These are phyloP conservation scores for Drosophila histrio DNA, from an alignment of 2,888 invertebrate species.

Conservation along the genomic window DNA sequence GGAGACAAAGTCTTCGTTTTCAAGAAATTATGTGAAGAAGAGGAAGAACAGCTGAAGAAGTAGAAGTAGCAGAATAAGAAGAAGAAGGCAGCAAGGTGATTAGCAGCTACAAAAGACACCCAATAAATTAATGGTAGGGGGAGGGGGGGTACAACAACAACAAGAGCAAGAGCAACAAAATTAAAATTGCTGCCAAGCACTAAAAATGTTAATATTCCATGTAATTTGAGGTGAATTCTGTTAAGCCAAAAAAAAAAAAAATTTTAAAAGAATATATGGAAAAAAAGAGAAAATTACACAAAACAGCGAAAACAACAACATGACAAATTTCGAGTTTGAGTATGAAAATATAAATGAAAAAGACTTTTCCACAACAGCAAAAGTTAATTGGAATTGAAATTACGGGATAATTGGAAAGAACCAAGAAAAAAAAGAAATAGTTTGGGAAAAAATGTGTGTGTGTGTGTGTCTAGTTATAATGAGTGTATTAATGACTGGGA, in stretches of 20 bases:
- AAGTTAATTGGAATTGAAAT: constrained; percentile 1
- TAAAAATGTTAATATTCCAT: constrained; percentile 38
- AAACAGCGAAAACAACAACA: not conserved
- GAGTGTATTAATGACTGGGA: not conserved
- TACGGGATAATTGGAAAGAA: not conserved
- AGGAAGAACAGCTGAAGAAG: not conserved
- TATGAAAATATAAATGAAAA: not conserved
- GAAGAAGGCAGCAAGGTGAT: constrained; percentile 34
- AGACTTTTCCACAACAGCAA: not conserved
- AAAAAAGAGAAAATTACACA: not conserved
- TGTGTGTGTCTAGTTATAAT: too few relatives aligned
- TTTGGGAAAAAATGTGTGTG: not conserved
- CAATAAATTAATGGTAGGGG: not conserved
- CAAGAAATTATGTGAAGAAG: not conserved
- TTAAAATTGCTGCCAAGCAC: constrained; percentile 31
- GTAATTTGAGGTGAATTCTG: constrained; percentile 36
- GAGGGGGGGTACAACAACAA: not conserved
- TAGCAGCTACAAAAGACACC: constrained; percentile 29
- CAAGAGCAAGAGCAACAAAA: constrained; percentile 5
- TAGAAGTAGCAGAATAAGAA: constrained; percentile 17
- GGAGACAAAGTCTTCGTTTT: not conserved
- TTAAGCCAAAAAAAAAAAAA: not conserved
- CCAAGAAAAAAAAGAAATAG: not conserved
- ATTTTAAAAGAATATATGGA: not conserved
- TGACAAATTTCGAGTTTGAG: constrained; percentile 4